Conservation (phyloP, 2,113 vertebrate species). For the Pseudopipra pipra region DNA sequence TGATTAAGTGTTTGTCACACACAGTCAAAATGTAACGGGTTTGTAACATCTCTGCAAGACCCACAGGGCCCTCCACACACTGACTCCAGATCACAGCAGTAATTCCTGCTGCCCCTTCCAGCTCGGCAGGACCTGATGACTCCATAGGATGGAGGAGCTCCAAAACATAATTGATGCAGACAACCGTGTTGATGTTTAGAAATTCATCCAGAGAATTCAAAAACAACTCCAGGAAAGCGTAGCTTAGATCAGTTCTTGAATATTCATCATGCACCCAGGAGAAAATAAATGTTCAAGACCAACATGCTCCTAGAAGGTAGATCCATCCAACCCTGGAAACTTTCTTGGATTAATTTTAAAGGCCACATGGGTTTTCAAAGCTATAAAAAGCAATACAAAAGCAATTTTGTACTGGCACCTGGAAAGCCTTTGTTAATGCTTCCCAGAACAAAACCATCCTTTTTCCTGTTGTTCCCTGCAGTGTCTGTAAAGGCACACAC, state of each 20-base stretch:
- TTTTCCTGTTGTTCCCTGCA: neutral
- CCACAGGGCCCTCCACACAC: accelerated
- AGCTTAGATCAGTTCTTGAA: neutral
- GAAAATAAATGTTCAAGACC: neutral
- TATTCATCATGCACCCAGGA: neutral
- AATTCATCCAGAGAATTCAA: neutral
- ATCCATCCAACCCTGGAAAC: neutral
- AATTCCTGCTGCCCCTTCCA: neutral
- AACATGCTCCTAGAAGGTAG: neutral
- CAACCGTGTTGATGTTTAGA: neutral
- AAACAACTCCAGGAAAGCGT: neutral
- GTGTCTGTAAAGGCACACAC: neutral
- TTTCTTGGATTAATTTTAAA: neutral
- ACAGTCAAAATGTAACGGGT: neutral
- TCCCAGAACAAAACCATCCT: neutral
- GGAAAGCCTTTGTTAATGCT: neutral
- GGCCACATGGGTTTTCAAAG: neutral
- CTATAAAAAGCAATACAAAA: neutral
- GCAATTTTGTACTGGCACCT: neutral
- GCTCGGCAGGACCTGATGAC: neutral
- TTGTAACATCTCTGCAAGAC: neutral
- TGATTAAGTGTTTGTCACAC: neutral
- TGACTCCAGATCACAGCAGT: neutral
- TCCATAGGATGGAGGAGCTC: neutral
- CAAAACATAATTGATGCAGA: neutral